Conservation (phyloP, 1,140 invertebrate species). For the Trichogramma pretiosum region DNA sequence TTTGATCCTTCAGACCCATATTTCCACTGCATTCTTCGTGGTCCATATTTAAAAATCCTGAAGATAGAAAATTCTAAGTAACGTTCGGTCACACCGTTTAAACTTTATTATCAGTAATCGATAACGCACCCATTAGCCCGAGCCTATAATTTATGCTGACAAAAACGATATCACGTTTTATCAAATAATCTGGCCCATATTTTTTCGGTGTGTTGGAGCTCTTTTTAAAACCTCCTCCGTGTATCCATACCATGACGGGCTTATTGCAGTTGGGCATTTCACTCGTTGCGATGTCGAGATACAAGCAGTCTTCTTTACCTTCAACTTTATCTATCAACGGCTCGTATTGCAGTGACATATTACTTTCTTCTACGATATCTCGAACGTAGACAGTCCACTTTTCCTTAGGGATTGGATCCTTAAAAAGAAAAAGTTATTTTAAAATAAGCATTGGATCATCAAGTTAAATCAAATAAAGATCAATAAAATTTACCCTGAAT, state of each 20-base stretch:
- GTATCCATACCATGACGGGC: conserved; percentile 63
- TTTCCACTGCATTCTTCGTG: conserved; percentile 25
- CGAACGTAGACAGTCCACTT: conserved; percentile 26
- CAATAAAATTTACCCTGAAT: conserved; percentile 47
- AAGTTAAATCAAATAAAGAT: too few relatives aligned
- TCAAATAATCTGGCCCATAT: conserved; percentile 47
- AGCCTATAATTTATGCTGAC: conserved; percentile 56
- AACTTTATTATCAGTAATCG: too few relatives aligned
- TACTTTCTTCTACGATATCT: conserved; percentile 22
- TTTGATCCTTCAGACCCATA: conserved; percentile 27
- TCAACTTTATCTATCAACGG: conserved; percentile 23
- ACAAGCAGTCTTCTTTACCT: conserved; percentile 66
- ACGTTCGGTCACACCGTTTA: too few relatives aligned
- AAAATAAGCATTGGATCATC: background rate
- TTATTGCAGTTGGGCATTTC: conserved; percentile 40
- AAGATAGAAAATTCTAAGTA: background rate
- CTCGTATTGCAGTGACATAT: conserved; percentile 19
- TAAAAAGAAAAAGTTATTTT: conserved; percentile 5
- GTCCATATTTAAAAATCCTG: conserved; percentile 30
- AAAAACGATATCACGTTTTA: conserved; percentile 48
- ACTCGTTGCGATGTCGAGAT: conserved; percentile 70
- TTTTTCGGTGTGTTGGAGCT: conserved; percentile 40
- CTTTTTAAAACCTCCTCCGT: conserved; percentile 56
- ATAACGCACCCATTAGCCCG: conserved; percentile 52
- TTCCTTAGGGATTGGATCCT: conserved; percentile 26